Base-by-base conservation (phyloP, 2,113 vertebrate species). In the Bujurquina vittata region DNA sequence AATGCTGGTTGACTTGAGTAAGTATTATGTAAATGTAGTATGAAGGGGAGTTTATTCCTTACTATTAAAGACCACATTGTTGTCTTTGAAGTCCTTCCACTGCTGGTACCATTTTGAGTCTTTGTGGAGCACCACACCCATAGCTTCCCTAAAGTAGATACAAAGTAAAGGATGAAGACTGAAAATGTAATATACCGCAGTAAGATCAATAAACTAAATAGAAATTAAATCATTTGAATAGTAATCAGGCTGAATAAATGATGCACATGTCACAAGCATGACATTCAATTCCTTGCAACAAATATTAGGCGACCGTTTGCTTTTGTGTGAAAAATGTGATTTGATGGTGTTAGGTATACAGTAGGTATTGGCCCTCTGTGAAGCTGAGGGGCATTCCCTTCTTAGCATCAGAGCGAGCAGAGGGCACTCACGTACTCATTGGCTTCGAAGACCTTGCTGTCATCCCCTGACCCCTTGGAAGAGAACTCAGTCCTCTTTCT, bases 11-110 rank as follows among this genome's bases (percentile, higher is more conserved):
- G 18, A n/a, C 52, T n/a, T 55, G 62, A 10, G 62, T 65, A 14
- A 43, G 62, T 26, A 26, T 46, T 22, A 18, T 7, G 3, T 55
- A n/a, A 4, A 2, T 65, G 62, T 3, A 65, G n/a, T 22, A 6
- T 17, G 6, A 14, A 2, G 10, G 33, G 33, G 5, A n/a, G 7
- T 3, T 5, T 57, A 18, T 6, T 56, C 7, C 98, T 97, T 96
- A 99, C 98, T 95, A 80, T 98, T 99, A 89, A 99, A 97, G 23
- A 99, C 98, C 43, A 95, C 93, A 0, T 98, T 99, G 95, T 98
- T 99, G 94, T 99, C 98, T 94, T 97, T 98, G 94, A 99, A 99
- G 76, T 99, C 98, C 75, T 97, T 99, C 98, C 98, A 99, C 92
- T 99, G 98, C 88, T 99, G 98, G 92, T 96, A 97, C 98, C 98